Evolutionary conservation across 2,797 vertebrate species (phyloP), one percentile per base, ranked within the genome.

Genomic region (Rachycentron canadum): DNA sequence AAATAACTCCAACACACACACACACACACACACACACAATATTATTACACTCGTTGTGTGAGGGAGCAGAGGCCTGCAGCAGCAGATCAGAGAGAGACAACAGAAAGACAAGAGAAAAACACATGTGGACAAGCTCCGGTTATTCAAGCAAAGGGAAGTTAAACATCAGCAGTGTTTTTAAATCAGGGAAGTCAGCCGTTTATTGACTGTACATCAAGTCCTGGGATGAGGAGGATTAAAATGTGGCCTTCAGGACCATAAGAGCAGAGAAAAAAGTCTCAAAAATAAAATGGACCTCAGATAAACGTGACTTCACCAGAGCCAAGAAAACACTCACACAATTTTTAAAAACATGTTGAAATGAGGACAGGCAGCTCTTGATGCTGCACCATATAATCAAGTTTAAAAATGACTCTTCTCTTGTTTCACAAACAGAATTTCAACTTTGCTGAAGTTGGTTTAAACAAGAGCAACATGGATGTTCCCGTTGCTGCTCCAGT

Each of bases 41-140:
- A 13, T 32, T 3, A 32, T 7, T 32, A 3, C 32, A 32, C 13
- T 26, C 25, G 26, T 16, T 13, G 50, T 7, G 13, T 7, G 50
- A 14, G 50, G 5, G 13, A 25, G 12, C 13, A 16, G 40, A 81
- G 53, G 17, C 34, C 53, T 40, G 72, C 28, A 55, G 19, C 41
- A 45, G 10, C 49, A 56, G 17, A 56, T 19, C 30, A 11, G 19
- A 11, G 12, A 26, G 34, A 40, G 36, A 69, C 7, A 34, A 16
- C 40, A 59, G 14, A 50, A 1, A 61, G 59, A 72, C 58, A 41
- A 28, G 28, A 76, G 21, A 41, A 5, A 74, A 50, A 47, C 58
- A 80, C 61, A 58, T 36, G 60, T 34, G 58, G 40, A 76, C 60
- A 47, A 30, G 36, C 4, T 49, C 64, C 52, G 63, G 23, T 70